phyloP scores from a whole-genome alignment of 2,113 vertebrate genomes.

The Ciconia boyciana region DNA sequence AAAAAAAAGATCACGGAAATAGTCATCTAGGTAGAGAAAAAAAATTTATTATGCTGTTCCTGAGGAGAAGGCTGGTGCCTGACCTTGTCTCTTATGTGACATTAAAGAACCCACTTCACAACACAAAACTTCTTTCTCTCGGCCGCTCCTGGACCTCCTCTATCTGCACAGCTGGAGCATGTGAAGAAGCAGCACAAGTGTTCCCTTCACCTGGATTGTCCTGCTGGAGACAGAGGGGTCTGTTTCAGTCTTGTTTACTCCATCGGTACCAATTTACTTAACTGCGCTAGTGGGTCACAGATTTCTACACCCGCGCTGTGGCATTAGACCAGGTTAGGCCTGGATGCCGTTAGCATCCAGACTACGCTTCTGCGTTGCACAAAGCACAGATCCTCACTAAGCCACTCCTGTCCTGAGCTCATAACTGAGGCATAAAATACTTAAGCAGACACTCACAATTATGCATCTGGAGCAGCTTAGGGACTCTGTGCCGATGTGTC shows the following conservation, averaged over 20 bases:
- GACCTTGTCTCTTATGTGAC: background rate
- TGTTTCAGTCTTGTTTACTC: background rate
- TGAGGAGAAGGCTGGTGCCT: background rate
- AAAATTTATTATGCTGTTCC: background rate
- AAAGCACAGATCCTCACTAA: background rate
- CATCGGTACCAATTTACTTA: background rate
- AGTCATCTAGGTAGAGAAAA: background rate
- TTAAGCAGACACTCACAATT: background rate
- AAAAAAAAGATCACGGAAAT: background rate
- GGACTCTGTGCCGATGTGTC: background rate
- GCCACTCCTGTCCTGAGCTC: background rate
- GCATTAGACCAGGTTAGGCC: background rate
- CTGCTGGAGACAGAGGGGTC: background rate
- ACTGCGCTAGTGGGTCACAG: background rate
- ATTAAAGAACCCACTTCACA: background rate
- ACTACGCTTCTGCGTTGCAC: accelerated
- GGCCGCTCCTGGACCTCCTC: background rate
- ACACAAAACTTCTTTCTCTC: background rate
- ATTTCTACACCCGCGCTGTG: accelerated
- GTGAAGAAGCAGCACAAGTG: background rate
- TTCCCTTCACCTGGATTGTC: background rate
- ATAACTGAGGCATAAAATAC: background rate
- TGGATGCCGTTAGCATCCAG: background rate
- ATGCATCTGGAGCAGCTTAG: background rate
- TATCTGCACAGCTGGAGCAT: background rate